Conservation (phyloP, 2,797 vertebrate species). For the Podargus strigoides region DNA sequence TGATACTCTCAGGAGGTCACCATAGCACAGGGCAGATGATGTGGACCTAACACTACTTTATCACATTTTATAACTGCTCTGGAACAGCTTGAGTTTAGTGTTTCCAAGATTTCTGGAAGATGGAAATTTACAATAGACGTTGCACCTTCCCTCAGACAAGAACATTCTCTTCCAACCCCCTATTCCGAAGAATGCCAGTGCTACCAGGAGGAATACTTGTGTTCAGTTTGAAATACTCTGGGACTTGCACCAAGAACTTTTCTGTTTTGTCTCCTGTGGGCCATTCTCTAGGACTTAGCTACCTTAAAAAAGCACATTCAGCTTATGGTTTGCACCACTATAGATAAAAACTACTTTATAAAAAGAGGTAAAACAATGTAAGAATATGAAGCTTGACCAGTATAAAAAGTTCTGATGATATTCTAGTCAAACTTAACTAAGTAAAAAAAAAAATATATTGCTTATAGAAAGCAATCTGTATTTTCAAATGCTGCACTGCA, state of each 20-base stretch:
- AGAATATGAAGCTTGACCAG: background rate
- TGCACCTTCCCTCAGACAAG: background rate
- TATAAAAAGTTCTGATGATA: background rate
- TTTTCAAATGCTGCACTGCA: slow-evolving; percentile 9
- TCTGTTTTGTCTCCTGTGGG: background rate
- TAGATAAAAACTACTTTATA: background rate
- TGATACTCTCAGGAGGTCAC: background rate
- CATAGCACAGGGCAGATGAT: background rate
- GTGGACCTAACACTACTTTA: background rate
- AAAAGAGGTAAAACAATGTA: background rate
- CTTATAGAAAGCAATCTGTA: slow-evolving; percentile 27
- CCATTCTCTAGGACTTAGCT: background rate
- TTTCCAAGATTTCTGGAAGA: background rate
- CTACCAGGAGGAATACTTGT: background rate
- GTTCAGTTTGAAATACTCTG: background rate
- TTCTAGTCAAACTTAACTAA: background rate
- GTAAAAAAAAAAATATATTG: background rate
- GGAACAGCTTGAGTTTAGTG: background rate
- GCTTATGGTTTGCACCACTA: background rate
- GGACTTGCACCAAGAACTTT: background rate
- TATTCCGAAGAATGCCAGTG: background rate
- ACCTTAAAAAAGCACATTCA: background rate
- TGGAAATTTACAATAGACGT: background rate
- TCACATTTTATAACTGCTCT: background rate
- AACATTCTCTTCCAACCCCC: background rate